phyloP scores from a whole-genome alignment of 2,113 vertebrate species.

The Erinaceus europaeus region DNA sequence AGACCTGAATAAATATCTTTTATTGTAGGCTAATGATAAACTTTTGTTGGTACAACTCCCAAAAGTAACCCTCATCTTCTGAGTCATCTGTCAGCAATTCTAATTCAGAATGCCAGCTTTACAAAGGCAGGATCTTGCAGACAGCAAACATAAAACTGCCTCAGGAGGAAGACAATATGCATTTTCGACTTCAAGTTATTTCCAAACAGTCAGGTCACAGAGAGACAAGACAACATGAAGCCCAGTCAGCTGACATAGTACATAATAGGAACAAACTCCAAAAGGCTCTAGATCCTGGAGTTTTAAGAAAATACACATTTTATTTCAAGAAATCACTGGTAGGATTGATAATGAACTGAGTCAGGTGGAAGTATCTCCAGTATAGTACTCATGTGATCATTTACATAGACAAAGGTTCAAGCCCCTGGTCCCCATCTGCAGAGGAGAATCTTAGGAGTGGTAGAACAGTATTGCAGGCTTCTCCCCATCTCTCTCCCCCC shows the following conservation, averaged over 20 bases:
- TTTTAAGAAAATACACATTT: not conserved
- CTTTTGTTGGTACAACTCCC: conserved; percentile 55
- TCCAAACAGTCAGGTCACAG: not conserved
- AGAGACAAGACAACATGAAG: not conserved
- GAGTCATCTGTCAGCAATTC: conserved; percentile 52
- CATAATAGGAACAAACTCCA: not conserved
- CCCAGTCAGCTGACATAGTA: not conserved
- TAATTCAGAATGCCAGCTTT: conserved; percentile 19
- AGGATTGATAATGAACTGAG: not conserved
- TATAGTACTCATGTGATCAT: too few relatives aligned
- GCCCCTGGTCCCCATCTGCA: too few relatives aligned
- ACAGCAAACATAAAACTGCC: not conserved
- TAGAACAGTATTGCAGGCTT: too few relatives aligned
- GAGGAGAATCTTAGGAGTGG: too few relatives aligned
- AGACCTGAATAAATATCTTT: conserved; percentile 44
- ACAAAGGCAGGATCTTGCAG: accelerated
- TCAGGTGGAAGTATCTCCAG: too few relatives aligned
- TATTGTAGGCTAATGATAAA: conserved; percentile 44
- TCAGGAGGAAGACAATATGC: not conserved
- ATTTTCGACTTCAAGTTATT: not conserved
- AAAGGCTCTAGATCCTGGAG: not conserved
- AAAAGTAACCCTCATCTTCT: conserved; percentile 40
- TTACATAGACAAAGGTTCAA: too few relatives aligned
- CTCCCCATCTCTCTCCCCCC: too few relatives aligned
- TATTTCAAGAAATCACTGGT: not conserved